Base-by-base conservation (phyloP, 2,113 vertebrate genomes). In the Suricata suricatta region DNA sequence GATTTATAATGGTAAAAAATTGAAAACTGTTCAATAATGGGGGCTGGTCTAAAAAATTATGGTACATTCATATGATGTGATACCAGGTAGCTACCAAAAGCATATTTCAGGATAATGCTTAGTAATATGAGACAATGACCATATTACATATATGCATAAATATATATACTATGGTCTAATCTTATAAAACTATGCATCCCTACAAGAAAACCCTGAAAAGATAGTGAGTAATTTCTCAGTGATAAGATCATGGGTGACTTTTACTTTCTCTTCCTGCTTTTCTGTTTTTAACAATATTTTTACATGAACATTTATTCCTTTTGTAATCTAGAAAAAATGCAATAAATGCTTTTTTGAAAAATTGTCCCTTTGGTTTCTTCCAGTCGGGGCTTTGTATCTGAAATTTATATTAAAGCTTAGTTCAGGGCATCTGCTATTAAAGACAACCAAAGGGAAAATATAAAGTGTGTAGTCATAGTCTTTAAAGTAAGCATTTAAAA, bases 401-500 rank as follows among this genome's bases (percentile, higher is more conserved):
- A 97, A 97, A 97, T 96, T 98, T 96, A 96, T 63, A 95, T 63
- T 95, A 93, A 89, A 93, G 80, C 69, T 71, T 88, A 88, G 80
- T 66, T 69, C 47, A 84, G 74, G 96, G 94, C 96, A 97, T 95
- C 52, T 89, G 63, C 92, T 81, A 80, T 93, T 97, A 90, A 68
- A 95, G 94, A 97, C 80, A 94, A 98, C 85, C 97, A 91, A 92
- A 98, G 82, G 88, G 71, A 94, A 87, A 93, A 79, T 35, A 97
- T 63, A 60, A 98, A 97, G 94, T 86, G 77, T 98, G 95, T 50
- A 97, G 33, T 33, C 91, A 74, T 15, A 31, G 95, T 97, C 95
- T 98, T 98, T 98, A 54, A 98, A 96, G 93, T 94, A 95, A 96
- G 91, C 94, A 96, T 97, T 98, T 98, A 95, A 97, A 98, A 98